Conservation (phyloP, 2,113 vertebrate species). For the Chionomys nivalis region DNA sequence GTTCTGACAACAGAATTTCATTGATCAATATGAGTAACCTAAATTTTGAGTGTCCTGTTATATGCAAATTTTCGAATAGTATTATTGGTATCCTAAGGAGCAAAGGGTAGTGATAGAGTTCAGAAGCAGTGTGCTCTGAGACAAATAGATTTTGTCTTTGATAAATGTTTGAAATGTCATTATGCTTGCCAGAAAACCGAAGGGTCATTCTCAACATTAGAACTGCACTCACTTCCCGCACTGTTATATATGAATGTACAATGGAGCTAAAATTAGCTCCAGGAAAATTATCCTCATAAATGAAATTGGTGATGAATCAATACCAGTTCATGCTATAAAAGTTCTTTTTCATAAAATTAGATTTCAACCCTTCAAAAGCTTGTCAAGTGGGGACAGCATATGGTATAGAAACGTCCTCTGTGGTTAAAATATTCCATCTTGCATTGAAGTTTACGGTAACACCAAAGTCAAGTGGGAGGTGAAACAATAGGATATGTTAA, state of each 20-base stretch:
- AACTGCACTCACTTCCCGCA: not conserved
- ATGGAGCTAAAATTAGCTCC: not conserved
- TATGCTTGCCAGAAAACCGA: not conserved
- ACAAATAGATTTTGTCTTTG: not conserved
- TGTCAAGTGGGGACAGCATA: not conserved
- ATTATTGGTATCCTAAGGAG: not conserved
- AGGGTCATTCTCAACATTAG: not conserved
- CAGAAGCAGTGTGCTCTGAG: not conserved
- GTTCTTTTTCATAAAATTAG: not conserved
- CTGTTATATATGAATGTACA: not conserved
- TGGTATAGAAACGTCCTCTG: not conserved
- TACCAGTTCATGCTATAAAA: not conserved
- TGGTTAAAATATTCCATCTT: not conserved
- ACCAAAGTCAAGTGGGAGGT: not conserved
- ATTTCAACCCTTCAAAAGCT: not conserved
- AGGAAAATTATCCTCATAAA: not conserved
- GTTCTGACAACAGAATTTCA: not conserved
- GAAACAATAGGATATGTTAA: not conserved
- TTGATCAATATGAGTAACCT: not conserved
- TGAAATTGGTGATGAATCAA: not conserved
- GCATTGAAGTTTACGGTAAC: not conserved
- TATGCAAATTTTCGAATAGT: not conserved
- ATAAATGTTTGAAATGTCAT: not conserved
- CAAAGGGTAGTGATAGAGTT: not conserved
- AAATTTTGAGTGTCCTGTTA: not conserved